phyloP scores from a whole-genome alignment of 2,888 invertebrate species.

The Torymus auratus region DNA sequence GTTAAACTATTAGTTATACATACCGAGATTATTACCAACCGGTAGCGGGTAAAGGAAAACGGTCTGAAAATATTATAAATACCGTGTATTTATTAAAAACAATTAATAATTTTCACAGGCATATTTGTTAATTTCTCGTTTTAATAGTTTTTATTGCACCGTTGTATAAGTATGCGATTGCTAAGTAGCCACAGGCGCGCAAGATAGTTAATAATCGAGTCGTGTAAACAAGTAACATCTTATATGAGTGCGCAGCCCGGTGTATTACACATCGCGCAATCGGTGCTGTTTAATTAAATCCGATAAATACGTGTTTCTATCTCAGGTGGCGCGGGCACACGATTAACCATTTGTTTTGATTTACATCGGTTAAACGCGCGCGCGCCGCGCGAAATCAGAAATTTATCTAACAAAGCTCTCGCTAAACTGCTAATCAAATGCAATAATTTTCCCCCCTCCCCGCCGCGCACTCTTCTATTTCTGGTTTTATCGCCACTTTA shows the following conservation, averaged over 20 bases:
- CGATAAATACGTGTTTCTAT: conserved; percentile 35
- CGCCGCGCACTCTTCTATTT: not conserved
- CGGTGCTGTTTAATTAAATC: conserved; percentile 42
- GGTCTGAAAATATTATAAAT: too few species aligned
- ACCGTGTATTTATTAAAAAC: too few species aligned
- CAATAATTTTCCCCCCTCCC: too few species aligned
- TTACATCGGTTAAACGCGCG: conserved; percentile 14
- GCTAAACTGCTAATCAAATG: conserved; percentile 12
- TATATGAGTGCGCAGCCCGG: conserved; percentile 8
- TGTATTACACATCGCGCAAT: conserved; percentile 35
- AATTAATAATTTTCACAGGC: too few species aligned
- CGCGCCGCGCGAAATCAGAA: not conserved
- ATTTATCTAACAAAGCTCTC: conserved; percentile 42
- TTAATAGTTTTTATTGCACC: too few species aligned
- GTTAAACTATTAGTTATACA: too few species aligned
- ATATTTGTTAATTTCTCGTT: too few species aligned
- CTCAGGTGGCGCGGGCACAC: not conserved
- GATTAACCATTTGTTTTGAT: conserved; percentile 37
- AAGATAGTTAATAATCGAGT: conserved; percentile 37
- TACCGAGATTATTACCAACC: too few species aligned
- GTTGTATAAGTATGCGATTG: conserved; percentile 5
- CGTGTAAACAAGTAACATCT: conserved; percentile 47
- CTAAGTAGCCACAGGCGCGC: not conserved
- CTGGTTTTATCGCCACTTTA: conserved; percentile 8
- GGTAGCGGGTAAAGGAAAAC: too few species aligned